Evolutionary conservation across 1,140 invertebrate genomes (phyloP), one percentile per base, ranked within the genome.

Genomic region (Zaprionus kolodkinae): DNA sequence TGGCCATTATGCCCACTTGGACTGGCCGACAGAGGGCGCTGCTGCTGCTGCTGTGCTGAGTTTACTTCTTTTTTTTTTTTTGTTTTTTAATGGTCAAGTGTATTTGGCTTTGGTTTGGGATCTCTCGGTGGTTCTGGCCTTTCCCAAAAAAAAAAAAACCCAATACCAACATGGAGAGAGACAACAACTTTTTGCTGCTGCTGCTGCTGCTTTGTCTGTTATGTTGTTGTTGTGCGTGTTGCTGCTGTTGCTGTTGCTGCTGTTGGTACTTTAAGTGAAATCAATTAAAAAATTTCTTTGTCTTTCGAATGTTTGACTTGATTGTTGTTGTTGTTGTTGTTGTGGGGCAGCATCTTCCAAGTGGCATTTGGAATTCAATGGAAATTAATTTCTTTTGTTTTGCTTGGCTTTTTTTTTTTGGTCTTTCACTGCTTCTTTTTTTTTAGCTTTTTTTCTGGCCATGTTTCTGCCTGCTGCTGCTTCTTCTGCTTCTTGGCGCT

Each of bases 231-330:
- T 30, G 27, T 30, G 27, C 27, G 27, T 30, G 27, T 27, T 57
- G 30, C 10, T 43, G 25, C 59, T 64, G 5, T 17, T 57, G 36
- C 25, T 75, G 38, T 57, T 45, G 30, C 1, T 64, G 67, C 76
- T 77, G 67, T 78, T 81, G 69, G 76, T 85, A 82, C 81, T 88
- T 89, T 89, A 88, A 89, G 85, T 88, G 85, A 88, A 88, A 88
- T 88, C 85, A 88, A 88, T 88, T 88, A 88, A 89, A 88, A 88
- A 84, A 88, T 88, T 89, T 88, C 85, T 84, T 89, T 88, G 85
- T 88, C 81, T 88, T 78, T 79, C 78, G 78, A 78, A 72, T 89
- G 78, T 84, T 87, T 88, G 78, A 78, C 74, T 85, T 85, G 66
- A 68, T 66, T 80, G 54, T 38, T 65, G 48, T 15, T 54, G 40